Conservation (phyloP, 1,140 invertebrate genomes). For the Daktulosphaira vitifoliae region DNA sequence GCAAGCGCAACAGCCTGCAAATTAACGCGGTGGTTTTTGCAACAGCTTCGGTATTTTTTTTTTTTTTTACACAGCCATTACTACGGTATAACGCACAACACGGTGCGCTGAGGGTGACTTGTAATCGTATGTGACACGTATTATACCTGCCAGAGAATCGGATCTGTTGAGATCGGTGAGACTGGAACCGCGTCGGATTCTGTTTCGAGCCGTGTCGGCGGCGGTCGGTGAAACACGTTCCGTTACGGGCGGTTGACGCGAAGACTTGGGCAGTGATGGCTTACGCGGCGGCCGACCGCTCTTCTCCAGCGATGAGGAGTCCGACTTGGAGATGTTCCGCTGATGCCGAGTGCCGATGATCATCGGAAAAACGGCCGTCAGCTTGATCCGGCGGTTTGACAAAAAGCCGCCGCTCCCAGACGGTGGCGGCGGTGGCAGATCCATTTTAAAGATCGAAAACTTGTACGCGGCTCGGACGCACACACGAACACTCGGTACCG, state of each 20-base stretch:
- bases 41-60: too few species aligned
- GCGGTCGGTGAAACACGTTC: slow-evolving; percentile 35
- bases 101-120: too few species aligned
- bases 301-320: slow-evolving; percentile 52
- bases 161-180: slow-evolving; percentile 48
- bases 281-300: slow-evolving; percentile 43
- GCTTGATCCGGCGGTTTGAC: slow-evolving; percentile 10
- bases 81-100: too few species aligned
- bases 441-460: neutral
- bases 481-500: neutral
- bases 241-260: slow-evolving; percentile 41
- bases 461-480: neutral
- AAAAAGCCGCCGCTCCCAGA: slow-evolving; percentile 2
- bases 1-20: too few species aligned
- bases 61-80: too few species aligned
- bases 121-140: too few species aligned
- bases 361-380: slow-evolving; percentile 23
- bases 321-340: slow-evolving; percentile 44
- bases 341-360: slow-evolving; percentile 1
- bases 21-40: too few species aligned
- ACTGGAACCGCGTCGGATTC: slow-evolving; percentile 58
- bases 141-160: slow-evolving; percentile 28
- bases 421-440: neutral
- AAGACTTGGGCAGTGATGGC: slow-evolving; percentile 21
- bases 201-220: slow-evolving; percentile 40